Base-by-base conservation (phyloP, 1,140 invertebrate species). In the Caenorhabditis tropicalis region DNA sequence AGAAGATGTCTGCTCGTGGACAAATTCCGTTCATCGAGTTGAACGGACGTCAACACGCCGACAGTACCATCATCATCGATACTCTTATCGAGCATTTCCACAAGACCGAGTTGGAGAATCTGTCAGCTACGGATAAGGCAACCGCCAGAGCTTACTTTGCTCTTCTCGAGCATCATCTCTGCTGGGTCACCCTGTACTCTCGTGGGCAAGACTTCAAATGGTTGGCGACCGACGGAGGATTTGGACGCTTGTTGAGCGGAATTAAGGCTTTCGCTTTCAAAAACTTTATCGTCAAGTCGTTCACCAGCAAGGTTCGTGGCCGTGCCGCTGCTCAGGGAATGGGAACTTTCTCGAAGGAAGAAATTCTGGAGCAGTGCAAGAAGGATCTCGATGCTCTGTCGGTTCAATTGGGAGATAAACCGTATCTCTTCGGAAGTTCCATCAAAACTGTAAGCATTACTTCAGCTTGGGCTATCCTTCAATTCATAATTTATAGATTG, bases 361-460 rank as follows among this genome's bases (percentile, higher is more conserved):
- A 97, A 92, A 95, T 97, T 86, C 93, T 95, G 87, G 95, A 96
- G 90, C 96, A 96, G 88, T 96, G 95, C 81, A 95, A 95, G 91
- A 94, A 95, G 86, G 96, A 98, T 92, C 92, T 97, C 84, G 95
- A 95, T 92, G 95, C 95, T 19, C 93, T 97, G 31, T 95, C 95
- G 65, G 95, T 96, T 88, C 94, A 95, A 91, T 93, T 98, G 53
- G 95, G 95, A 60, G 96, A 96, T 90, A 96, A 96, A 92, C 94
- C 94, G 9, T 98, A 96, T 94, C 96, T 97, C 94, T 97, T 97
- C 90, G 96, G 96, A 24, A 95, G 96, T 89, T 95, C 96, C 89
- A 95, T 96, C 19, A 95, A 94, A 86, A 94, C 93, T 88, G 95
- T 95, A 92, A 94, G 93, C 82, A 74, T 24, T 21, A n/a, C 24